phyloP scores from a whole-genome alignment of 2,888 invertebrate species.

The Xylophagus ater region DNA sequence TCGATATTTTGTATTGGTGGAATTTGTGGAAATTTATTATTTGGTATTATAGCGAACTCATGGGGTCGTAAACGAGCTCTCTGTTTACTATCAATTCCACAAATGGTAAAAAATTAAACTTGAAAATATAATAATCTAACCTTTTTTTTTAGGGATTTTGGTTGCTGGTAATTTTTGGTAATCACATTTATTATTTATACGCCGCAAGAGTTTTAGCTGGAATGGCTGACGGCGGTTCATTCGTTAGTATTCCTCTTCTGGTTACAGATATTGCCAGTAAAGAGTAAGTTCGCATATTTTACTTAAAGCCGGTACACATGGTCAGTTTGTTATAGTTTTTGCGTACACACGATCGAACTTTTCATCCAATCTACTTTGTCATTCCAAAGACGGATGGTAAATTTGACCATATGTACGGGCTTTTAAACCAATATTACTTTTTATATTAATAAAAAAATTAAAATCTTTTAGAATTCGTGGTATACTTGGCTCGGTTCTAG shows the following conservation, averaged over 20 bases:
- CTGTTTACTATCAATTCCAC: slow-evolving; percentile 29
- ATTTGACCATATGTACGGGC: not conserved
- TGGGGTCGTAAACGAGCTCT: slow-evolving; percentile 31
- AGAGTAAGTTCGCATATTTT: slow-evolving; percentile 23
- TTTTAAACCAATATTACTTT: not conserved
- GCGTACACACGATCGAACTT: too few relatives aligned
- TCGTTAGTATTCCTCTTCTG: slow-evolving; percentile 30
- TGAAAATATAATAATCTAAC: slow-evolving; percentile 1
- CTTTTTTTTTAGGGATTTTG: slow-evolving; percentile 26
- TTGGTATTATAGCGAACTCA: slow-evolving; percentile 26
- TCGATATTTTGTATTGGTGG: slow-evolving; percentile 30
- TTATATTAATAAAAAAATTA: not conserved
- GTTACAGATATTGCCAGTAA: slow-evolving; percentile 35
- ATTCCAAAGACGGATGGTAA: not conserved
- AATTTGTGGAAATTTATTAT: slow-evolving; percentile 28
- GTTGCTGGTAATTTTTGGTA: slow-evolving; percentile 29
- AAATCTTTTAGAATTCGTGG: slow-evolving; percentile 16
- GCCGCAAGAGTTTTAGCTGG: slow-evolving; percentile 30
- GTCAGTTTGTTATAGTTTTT: too few relatives aligned
- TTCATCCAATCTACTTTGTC: not conserved
- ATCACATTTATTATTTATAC: slow-evolving; percentile 28
- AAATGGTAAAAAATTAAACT: slow-evolving; percentile 25
- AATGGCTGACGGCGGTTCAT: slow-evolving; percentile 32
- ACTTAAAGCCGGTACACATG: not conserved
- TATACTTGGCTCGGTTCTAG: slow-evolving; percentile 12